Base-by-base conservation (phyloP, 2,113 vertebrate genomes). In the Vulpes lagopus region DNA sequence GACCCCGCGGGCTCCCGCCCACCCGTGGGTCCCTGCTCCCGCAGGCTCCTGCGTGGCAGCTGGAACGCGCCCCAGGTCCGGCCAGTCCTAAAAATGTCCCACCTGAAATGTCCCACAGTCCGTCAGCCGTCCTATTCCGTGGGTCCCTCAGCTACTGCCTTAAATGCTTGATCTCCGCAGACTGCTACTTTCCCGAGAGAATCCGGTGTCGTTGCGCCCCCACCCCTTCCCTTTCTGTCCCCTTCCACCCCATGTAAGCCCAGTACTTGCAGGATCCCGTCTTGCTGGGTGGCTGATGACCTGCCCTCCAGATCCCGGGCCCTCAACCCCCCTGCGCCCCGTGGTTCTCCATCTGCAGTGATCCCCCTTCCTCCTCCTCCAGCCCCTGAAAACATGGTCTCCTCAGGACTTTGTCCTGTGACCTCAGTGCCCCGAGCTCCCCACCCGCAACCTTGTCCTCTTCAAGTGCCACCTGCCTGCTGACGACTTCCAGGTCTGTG, bases 391-490 rank as follows among this genome's bases (percentile, higher is more conserved):
- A 32, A 74, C 0, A 0, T 32, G 43, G 3, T 16, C 20, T 35
- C 16, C 15, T 30, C 64, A 16, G 32, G 43, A 60, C 53, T 69
- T 38, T 30, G 65, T 35, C n/a, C 60, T 8, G 19, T 69, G 38
- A 3, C 35, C 30, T 49, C 64, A 53, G 20, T 1, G 2, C 30
- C 16, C 1, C 16, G 7, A 14, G 15, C 62, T 22, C 1, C 1
- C 51, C 53, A 27, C 1, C 2, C 32, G 22, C 62, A 23, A 8
- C 27, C 60, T 64, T 12, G 8, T 20, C 64, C 20, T 19, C 20
- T 53, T 30, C 35, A 15, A 1, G 4, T 25, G 23, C 23, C 9
- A 8, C 17, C n/a, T 60, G 8, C 35, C 67, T 2, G 11, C 82
- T 25, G 59, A 17, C 2, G 62, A 35, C 25, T 11, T n/a, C 51